These are phyloP conservation scores for Daptonema setosum DNA, from an alignment of 2,888 invertebrate species.

Conservation along the genomic window DNA sequence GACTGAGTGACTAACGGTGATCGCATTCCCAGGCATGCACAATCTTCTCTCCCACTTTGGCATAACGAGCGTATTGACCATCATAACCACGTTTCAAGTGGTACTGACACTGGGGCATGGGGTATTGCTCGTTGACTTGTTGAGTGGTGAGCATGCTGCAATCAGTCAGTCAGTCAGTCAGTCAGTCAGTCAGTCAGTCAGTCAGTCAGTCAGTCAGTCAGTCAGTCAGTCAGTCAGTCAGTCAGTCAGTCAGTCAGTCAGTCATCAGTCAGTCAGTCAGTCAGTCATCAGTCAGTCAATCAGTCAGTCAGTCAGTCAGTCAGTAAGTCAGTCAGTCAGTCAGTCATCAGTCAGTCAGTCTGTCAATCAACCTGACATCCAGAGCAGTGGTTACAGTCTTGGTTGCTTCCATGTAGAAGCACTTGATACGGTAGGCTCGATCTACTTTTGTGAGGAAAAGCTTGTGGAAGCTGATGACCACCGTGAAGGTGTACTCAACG, in stretches of 20 bases:
- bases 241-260: too few species aligned
- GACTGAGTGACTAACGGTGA: conserved; percentile 13
- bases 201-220: too few species aligned
- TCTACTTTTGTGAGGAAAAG: conserved; percentile 25
- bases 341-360: too few species aligned
- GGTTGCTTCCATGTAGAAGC: conserved; percentile 25
- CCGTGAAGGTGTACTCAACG: conserved; percentile 23
- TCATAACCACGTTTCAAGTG: conserved; percentile 16
- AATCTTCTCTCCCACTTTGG: conserved; percentile 13
- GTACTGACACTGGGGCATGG: conserved; percentile 22
- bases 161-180: too few species aligned
- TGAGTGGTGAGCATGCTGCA: conserved; percentile 20
- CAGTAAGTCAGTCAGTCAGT: too few species aligned
- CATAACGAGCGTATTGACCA: conserved; percentile 7
- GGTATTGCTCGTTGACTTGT: conserved; percentile 20
- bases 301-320: too few species aligned
- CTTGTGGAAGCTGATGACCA: conserved; percentile 25
- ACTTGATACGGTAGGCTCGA: conserved; percentile 22
- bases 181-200: too few species aligned
- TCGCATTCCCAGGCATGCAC: conserved; percentile 25
- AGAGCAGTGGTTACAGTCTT: conserved; percentile 20
- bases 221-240: too few species aligned
- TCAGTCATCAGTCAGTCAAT: too few species aligned
- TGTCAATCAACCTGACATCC: conserved; percentile 19
- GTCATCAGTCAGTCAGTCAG: too few species aligned